Base-by-base conservation (phyloP, 1,140 invertebrate genomes). In the Lanistes nyassanus region DNA sequence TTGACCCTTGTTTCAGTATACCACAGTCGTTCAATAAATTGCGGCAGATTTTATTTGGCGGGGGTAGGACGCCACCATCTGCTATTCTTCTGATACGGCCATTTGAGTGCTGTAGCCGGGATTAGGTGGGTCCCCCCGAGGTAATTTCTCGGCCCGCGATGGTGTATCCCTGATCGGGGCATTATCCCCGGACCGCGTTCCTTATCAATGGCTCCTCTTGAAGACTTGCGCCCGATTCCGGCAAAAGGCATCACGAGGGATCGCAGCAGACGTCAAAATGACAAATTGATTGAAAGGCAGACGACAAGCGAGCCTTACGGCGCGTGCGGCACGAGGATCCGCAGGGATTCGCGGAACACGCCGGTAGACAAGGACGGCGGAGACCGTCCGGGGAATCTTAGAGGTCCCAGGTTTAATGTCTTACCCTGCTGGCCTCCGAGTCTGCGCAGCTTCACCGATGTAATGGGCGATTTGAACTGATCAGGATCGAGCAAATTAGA, bases 271-370 rank as follows among this genome's bases (percentile, higher is more conserved):
- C 76, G 76, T 77, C 76, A 74, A 74, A 77, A 77, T 77, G 76
- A 77, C 76, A 77, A 77, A 77, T 77, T 77, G 76, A 77, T 77
- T 77, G 76, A 77, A 77, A 77, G 76, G 65, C 70, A 74, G 72
- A 74, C 76, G 71, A 77, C 71, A 76, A 71, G 66, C 16, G 70
- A 37, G 55, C 29, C 37, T 72, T 72, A 55, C 70, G 42, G 53
- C 42, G 51, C 67, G 67, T 11, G 69, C 36, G 31, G 55, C 70
- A 42, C 2, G 9, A 9, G n/a, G n/a, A 60, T 60, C 56, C 56
- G 56, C 13, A n/a, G 56, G 56, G 56, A 60, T 60, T 21, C 3
- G 51, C 16, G 36, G 65, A 47, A 47, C 42, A 47, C 42, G 42
- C 42, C 42, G 19, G 42, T 47, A 47, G 42, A 47, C 42, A 47